Base-by-base conservation (phyloP, 2,113 vertebrate genomes). In the Thryonomys swinderianus region DNA sequence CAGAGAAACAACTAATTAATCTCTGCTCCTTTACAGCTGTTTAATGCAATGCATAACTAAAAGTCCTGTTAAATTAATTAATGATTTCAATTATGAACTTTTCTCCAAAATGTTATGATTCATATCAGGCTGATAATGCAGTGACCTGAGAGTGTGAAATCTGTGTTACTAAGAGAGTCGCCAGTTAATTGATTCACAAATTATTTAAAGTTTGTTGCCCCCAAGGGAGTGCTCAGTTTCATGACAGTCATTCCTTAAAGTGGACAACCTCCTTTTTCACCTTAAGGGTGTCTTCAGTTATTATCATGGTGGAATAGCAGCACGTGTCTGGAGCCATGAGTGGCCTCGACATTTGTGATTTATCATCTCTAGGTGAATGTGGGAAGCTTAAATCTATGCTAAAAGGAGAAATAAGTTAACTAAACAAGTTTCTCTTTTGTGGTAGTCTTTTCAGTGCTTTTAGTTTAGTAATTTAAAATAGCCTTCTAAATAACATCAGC, bases 141-240 rank as follows among this genome's bases (percentile, higher is more conserved):
- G 97, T 98, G 98, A 99, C 99, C 99, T 98, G 95, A 84, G 98
- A 99, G 99, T 99, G 99, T 99, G 99, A 99, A 99, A 99, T 99
- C 98, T 98, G 97, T 98, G 99, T 99, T 99, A 99, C 98, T 98
- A 98, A 98, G 98, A 99, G 99, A 99, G 99, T 99, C 37, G 97
- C 98, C 98, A 99, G 98, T 99, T 99, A 99, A 99, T 99, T 99
- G 99, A 99, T 99, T 99, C 97, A 98, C 99, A 99, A 99, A 99
- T 99, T 99, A 99, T 99, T 99, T 99, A 99, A 99, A 99, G 99
- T 99, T 99, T 99, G 99, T 98, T 98, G 98, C 97, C 98, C 99
- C 98, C 99, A 97, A 96, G 99, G 99, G 99, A 99, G 99, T 97
- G 98, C 98, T 99, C 98, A 95, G 96, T 98, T 98, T 99, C 98